phyloP scores from a whole-genome alignment of 2,888 invertebrate species.

The Hedya salicella region DNA sequence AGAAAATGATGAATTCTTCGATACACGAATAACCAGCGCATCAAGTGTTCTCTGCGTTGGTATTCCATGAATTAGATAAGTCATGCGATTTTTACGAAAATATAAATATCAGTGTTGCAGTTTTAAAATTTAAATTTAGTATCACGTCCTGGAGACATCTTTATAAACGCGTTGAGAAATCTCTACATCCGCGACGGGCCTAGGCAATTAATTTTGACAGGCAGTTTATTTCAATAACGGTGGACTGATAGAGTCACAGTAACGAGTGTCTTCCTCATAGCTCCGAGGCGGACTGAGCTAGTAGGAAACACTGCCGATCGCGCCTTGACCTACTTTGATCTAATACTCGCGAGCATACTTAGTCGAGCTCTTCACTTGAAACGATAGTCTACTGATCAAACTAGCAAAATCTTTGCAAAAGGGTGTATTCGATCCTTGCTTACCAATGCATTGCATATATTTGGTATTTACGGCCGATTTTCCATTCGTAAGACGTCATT shows the following conservation, averaged over 20 bases:
- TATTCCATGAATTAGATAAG: constrained; percentile 5
- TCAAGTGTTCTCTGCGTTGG: constrained; percentile 4
- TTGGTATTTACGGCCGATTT: background rate
- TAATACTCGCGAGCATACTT: constrained; percentile 47
- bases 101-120: background rate
- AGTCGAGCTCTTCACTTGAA: constrained; percentile 33
- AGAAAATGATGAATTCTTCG: constrained; percentile 23
- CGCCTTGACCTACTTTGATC: constrained; percentile 78
- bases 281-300: constrained; percentile 53
- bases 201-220: constrained; percentile 35
- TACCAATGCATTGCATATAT: too few relatives aligned
- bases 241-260: constrained; percentile 59
- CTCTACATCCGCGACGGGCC: constrained; percentile 26
- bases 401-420: constrained; percentile 8
- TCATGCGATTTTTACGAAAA: constrained; percentile 5
- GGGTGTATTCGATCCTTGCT: too few relatives aligned
- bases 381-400: constrained; percentile 30
- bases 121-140: background rate
- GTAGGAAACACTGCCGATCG: constrained; percentile 74
- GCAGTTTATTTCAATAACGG: constrained; percentile 58
- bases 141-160: constrained; percentile 1
- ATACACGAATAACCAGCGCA: constrained; percentile 16
- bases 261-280: constrained; percentile 76
- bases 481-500: too few relatives aligned
- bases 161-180: constrained; percentile 21